Evolutionary conservation across 2,888 invertebrate species (phyloP).

Genomic region (Morpho helenor): DNA sequence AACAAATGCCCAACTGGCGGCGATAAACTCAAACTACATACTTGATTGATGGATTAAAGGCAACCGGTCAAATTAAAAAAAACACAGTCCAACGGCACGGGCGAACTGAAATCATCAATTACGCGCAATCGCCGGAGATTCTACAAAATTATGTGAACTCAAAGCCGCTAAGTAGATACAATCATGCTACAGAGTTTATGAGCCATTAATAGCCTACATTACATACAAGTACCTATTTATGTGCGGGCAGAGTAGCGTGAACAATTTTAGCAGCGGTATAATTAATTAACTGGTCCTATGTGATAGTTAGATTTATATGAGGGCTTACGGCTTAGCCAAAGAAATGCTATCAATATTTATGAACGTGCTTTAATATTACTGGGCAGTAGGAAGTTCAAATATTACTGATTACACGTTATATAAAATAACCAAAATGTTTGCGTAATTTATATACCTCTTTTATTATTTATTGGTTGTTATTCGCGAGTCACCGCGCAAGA

Average conservation of each 20-base stretch:
- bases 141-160: constrained; percentile 20
- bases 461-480: too few species aligned
- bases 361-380: neutral
- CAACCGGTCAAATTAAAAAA: constrained; percentile 34
- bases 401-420: neutral
- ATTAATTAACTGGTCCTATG: constrained; percentile 33
- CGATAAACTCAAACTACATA: constrained; percentile 30
- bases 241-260: constrained; percentile 34
- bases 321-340: constrained; percentile 26
- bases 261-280: constrained; percentile 36
- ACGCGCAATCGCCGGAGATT: constrained; percentile 21
- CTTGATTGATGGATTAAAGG: constrained; percentile 39
- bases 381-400: neutral
- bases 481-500: too few species aligned
- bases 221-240: constrained; percentile 33
- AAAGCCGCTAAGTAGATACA: constrained; percentile 24
- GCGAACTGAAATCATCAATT: constrained; percentile 29
- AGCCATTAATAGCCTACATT: constrained; percentile 34
- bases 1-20: constrained; percentile 8
- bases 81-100: constrained; percentile 19
- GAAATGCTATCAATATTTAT: constrained; percentile 20
- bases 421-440: constrained; percentile 7
- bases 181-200: constrained; percentile 34
- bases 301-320: constrained; percentile 28
- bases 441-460: too few species aligned